Evolutionary conservation across 2,113 vertebrate species (phyloP).

Genomic region (Phalacrocorax aristotelis): DNA sequence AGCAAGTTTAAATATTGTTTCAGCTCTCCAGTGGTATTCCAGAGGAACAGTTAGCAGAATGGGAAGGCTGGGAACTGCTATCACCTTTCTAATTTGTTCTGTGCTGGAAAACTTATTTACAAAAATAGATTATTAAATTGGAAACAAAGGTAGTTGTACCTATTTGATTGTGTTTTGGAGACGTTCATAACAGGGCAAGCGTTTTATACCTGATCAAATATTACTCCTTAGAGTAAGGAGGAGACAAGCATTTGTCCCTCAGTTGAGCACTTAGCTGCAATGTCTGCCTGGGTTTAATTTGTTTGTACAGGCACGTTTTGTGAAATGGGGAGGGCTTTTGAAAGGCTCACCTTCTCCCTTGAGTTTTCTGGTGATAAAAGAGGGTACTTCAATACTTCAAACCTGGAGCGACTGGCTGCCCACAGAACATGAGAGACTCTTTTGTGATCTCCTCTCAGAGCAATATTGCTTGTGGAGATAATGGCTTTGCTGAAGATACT

Average conservation of each 20-base stretch:
- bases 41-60: neutral
- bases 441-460: neutral
- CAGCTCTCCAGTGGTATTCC: neutral
- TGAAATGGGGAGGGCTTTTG: neutral
- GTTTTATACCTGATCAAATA: neutral
- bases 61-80: neutral
- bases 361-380: neutral
- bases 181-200: neutral
- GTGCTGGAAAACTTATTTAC: neutral
- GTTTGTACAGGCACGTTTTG: neutral
- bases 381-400: neutral
- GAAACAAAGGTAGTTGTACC: neutral
- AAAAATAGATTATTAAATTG: neutral
- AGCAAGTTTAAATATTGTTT: neutral
- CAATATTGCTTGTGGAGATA: neutral
- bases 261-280: neutral
- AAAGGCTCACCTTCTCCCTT: neutral
- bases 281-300: neutral
- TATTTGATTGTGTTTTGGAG: constrained; percentile 1
- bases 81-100: neutral
- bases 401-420: neutral
- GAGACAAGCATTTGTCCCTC: neutral
- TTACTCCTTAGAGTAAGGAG: neutral
- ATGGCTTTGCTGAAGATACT: neutral
- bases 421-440: neutral